Evolutionary conservation across 2,113 vertebrate species (phyloP).

Genomic region (Cyanistes caeruleus): DNA sequence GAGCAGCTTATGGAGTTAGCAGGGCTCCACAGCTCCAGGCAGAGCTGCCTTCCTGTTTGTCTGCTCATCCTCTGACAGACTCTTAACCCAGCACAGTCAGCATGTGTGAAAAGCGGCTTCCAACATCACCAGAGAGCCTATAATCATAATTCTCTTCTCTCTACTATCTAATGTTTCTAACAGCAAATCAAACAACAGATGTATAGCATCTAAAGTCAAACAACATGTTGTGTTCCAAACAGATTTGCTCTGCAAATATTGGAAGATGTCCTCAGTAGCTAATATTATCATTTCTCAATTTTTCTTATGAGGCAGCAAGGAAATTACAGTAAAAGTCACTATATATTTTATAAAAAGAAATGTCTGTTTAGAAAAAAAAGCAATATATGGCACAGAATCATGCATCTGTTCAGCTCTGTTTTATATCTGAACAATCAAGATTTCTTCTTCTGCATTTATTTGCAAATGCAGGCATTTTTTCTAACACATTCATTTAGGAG

Average conservation of each 20-base stretch:
- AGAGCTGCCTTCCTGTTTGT: not conserved
- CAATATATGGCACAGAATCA: not conserved
- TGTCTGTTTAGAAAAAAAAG: not conserved
- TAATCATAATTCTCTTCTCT: not conserved
- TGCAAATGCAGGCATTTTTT: not conserved
- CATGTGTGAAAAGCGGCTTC: not conserved
- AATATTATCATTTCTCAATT: not conserved
- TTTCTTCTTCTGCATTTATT: not conserved
- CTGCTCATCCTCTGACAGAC: not conserved
- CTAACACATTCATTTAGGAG: not conserved
- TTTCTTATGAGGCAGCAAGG: not conserved
- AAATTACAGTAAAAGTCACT: not conserved
- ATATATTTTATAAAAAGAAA: not conserved
- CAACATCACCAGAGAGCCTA: not conserved
- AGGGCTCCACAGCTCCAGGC: not conserved
- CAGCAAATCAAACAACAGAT: slow-evolving; percentile 10
- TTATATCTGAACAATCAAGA: not conserved
- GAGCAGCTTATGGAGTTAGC: not conserved
- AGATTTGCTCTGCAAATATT: not conserved
- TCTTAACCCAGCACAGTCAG: not conserved
- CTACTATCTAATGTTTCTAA: not conserved
- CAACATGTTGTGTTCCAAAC: not conserved
- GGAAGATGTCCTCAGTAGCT: not conserved
- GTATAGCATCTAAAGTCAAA: not conserved
- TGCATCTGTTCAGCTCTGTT: not conserved